Evolutionary conservation across 2,888 invertebrate genomes (phyloP).

Genomic region (Meteorus colon): DNA sequence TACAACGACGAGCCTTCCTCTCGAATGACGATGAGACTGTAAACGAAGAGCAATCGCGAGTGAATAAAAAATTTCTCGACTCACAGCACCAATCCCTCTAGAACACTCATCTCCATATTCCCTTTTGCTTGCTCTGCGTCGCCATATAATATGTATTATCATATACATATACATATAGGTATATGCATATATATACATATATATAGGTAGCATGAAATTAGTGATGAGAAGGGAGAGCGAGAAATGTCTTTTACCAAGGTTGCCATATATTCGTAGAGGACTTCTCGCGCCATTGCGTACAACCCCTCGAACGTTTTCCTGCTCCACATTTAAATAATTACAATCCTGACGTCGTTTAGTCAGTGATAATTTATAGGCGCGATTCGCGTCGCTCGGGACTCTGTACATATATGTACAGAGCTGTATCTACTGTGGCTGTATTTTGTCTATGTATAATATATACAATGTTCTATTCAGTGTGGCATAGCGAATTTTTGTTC

Average conservation of each 20-base stretch:
- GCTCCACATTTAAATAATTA: constrained; percentile 67
- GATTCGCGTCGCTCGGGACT: constrained; percentile 62
- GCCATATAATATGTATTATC: constrained; percentile 4
- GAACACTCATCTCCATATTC: constrained; percentile 18
- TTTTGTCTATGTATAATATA: not conserved
- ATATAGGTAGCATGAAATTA: not conserved
- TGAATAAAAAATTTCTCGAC: constrained; percentile 17
- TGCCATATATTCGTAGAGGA: constrained; percentile 1
- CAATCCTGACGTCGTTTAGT: constrained; percentile 68
- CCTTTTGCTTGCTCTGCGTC: constrained; percentile 9
- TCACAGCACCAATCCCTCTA: constrained; percentile 14
- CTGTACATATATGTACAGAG: no score
- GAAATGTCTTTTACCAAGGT: constrained; percentile 16
- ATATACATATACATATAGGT: not conserved
- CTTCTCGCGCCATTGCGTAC: constrained; percentile 29
- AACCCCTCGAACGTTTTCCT: constrained; percentile 34
- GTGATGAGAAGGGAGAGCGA: not conserved
- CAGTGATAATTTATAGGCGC: constrained; percentile 71
- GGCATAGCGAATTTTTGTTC: not conserved
- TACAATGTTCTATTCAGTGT: constrained; percentile 1
- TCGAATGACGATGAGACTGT: constrained; percentile 7
- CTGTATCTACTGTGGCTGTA: constrained; percentile 33
- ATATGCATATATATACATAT: constrained; percentile 3
- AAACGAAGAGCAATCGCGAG: constrained; percentile 6
- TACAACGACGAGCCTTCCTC: not conserved